phyloP scores from a whole-genome alignment of 35 echinoderm and acorn worm genomes.

The Nesometra sesokonis region DNA sequence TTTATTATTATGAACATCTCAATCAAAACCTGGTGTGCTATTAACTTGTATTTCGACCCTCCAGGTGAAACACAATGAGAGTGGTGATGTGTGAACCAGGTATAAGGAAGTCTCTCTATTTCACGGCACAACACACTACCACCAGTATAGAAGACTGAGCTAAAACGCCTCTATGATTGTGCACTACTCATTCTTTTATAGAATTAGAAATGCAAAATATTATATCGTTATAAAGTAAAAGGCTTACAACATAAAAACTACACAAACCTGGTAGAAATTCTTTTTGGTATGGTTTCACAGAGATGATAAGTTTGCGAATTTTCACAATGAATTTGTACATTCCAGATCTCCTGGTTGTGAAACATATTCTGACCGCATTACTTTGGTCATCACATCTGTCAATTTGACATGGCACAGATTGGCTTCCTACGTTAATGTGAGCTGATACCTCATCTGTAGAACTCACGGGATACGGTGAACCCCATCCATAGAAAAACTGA shows the following conservation, averaged over 20 bases:
- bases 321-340: slow-evolving; percentile 37
- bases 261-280: slow-evolving; percentile 59
- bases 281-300: slow-evolving; percentile 67
- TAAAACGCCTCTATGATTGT: too few species aligned
- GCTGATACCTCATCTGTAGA: slow-evolving; percentile 40
- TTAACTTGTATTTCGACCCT: too few species aligned
- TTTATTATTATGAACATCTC: too few species aligned
- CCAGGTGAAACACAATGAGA: too few species aligned
- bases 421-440: slow-evolving; percentile 46
- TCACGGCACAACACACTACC: too few species aligned
- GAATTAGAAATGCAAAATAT: too few species aligned
- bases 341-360: slow-evolving; percentile 69
- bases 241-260: background rate
- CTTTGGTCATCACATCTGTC: slow-evolving; percentile 33
- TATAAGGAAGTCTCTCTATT: too few species aligned
- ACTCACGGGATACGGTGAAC: slow-evolving; percentile 38
- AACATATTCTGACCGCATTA: slow-evolving; percentile 61
- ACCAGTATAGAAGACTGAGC: too few species aligned
- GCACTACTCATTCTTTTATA: too few species aligned
- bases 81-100: too few species aligned
- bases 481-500: slow-evolving; percentile 82
- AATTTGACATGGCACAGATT: slow-evolving; percentile 49
- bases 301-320: slow-evolving; percentile 38
- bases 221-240: background rate
- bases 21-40: too few species aligned